Percentiles rank a stretch among this genome's conserved stretches.
Conservation (phyloP, 2,113 vertebrate species). For the Conger conger region DNA sequence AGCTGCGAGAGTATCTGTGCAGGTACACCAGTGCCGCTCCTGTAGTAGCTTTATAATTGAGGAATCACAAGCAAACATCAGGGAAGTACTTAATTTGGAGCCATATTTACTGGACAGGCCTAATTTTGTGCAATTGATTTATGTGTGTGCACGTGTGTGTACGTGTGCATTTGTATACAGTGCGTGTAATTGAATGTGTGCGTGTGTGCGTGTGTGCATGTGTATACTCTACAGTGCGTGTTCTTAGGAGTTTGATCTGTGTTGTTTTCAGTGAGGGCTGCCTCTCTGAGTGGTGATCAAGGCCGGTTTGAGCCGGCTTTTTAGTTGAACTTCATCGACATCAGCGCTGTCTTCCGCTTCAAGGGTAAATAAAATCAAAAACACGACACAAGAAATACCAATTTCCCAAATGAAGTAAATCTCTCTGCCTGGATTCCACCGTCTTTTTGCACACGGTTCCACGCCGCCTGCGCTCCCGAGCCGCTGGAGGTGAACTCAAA, state of each 20-base stretch:
- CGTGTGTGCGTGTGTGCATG: constrained; percentile 18
- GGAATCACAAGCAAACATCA: no score
- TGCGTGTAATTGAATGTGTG: not conserved
- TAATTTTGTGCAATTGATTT: no score
- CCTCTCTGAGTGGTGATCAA: constrained; percentile 5
- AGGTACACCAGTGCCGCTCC: not conserved
- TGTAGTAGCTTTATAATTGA: no score
- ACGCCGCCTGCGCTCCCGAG: not conserved
- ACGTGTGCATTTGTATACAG: not conserved
- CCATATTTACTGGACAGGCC: no score
- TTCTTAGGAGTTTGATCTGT: constrained; percentile 6
- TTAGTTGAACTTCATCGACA: not conserved
- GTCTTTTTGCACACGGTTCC: constrained; percentile 51
- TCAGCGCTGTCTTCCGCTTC: not conserved
- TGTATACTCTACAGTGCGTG: constrained; percentile 33
- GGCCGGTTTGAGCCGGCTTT: not conserved
- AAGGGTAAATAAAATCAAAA: not conserved
- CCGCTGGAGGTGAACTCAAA: not conserved
- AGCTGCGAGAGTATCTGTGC: not conserved
- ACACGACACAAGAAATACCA: not conserved
- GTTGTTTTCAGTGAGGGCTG: not conserved
- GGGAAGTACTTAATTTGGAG: no score
- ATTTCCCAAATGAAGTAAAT: no score
- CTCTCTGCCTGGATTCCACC: constrained; percentile 45
- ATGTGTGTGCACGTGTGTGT: not conserved